Evolutionary conservation across 2,888 invertebrate genomes (phyloP).

Genomic region (Nudaria mundana): DNA sequence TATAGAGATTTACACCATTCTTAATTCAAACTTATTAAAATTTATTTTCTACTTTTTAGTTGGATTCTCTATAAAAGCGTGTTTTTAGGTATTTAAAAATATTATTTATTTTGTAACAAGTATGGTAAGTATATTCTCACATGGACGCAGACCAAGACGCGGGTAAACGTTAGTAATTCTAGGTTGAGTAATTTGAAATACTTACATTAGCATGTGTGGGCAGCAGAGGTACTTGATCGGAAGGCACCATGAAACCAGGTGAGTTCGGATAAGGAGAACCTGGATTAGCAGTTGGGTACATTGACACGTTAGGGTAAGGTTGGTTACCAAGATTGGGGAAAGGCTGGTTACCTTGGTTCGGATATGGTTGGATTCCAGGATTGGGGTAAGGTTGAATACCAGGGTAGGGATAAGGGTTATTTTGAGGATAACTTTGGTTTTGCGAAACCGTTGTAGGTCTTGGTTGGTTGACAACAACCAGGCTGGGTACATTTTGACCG

Average conservation of each 20-base stretch:
- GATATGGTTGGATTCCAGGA: background rate
- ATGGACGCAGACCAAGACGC: too few species aligned
- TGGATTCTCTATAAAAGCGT: too few species aligned
- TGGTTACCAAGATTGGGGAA: conserved; percentile 5
- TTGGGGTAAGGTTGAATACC: conserved; percentile 6
- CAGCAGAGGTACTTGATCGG: conserved; percentile 38
- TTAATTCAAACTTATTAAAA: too few species aligned
- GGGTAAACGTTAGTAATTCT: too few species aligned
- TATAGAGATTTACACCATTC: too few species aligned
- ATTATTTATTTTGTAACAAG: too few species aligned
- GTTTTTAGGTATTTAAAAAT: too few species aligned
- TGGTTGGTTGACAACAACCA: conserved; percentile 43
- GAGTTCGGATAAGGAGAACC: background rate
- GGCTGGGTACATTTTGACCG: conserved; percentile 24
- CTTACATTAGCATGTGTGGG: conserved; percentile 41
- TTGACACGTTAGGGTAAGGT: conserved; percentile 4
- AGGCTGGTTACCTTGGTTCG: conserved; percentile 1
- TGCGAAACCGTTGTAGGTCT: conserved; percentile 9
- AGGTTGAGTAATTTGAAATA: too few species aligned
- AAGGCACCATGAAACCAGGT: too few species aligned
- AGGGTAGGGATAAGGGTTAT: conserved; percentile 19
- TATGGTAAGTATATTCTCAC: too few species aligned
- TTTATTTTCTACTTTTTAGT: too few species aligned
- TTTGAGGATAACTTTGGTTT: conserved; percentile 12
- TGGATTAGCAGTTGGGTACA: conserved; percentile 2